Base-by-base conservation (phyloP, 2,888 invertebrate genomes). In the Hypomecis atomaria region DNA sequence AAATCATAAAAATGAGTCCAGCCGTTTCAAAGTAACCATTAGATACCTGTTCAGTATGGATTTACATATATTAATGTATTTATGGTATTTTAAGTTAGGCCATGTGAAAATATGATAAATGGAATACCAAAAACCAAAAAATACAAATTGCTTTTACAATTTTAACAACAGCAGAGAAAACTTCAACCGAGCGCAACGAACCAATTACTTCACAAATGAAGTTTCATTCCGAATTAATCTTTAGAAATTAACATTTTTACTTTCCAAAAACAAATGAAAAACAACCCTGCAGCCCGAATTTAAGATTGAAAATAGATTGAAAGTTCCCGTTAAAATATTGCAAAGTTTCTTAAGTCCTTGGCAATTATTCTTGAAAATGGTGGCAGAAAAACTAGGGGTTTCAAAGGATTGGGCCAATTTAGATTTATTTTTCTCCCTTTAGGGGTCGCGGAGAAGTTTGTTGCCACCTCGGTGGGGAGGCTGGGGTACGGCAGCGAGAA, bases 361-460 rank as follows among this genome's bases (percentile, higher is more conserved):
- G 87, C 86, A 89, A 90, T 90, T 88, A 89, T 90, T 91, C 88
- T 88, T 84, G 81, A 85, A 87, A 88, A 89, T 87, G 89, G 87
- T 84, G 86, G 81, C 79, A 90, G 88, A 92, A 92, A 91, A 92
- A 90, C 83, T 88, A 83, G 87, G 89, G 90, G 89, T 88, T 87
- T 86, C 83, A 86, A 87, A 88, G 90, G 90, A 90, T 90, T 89
- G 88, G 83, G 81, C 88, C 90, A 89, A 91, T 90, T 91, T 89
- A 88, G 89, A 90, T 91, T 90, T 92, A 91, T 91, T 90, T 92
- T 91, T 89, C 89, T 86, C 90, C 90, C 91, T 82, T 72, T 76
- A 77, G 83, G 84, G 80, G 78, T 78, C 78, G 77, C 73, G 67
- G 74, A 76, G 81, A 88, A 89, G 87, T 88, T 84, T 82, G 85